Conservation (phyloP, 1,140 invertebrate genomes). For the Halotydeus destructor region DNA sequence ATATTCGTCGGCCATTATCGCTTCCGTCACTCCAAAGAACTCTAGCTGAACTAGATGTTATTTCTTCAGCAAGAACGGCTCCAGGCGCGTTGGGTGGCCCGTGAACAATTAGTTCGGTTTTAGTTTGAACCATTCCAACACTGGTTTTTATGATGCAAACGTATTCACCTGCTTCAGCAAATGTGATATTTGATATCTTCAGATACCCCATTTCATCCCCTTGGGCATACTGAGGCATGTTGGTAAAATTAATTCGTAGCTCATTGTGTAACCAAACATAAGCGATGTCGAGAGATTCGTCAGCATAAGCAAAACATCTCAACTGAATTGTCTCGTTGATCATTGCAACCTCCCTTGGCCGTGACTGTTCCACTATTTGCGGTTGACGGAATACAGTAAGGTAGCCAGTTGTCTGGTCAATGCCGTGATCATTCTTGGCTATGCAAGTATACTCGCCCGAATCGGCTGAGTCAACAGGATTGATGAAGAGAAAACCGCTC, state of each 20-base stretch:
- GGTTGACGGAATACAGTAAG: slow-evolving; percentile 37
- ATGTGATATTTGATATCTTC: slow-evolving; percentile 54
- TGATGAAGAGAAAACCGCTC: slow-evolving; percentile 63
- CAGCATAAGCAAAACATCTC: slow-evolving; percentile 53
- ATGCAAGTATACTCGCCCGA: slow-evolving; percentile 70
- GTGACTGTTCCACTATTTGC: slow-evolving; percentile 41
- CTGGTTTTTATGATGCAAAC: slow-evolving; percentile 69
- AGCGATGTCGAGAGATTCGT: slow-evolving; percentile 59
- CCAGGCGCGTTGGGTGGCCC: slow-evolving; percentile 27
- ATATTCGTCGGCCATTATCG: slow-evolving; percentile 50
- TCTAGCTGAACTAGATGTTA: slow-evolving; percentile 47
- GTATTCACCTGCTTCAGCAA: slow-evolving; percentile 65
- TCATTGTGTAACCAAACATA: slow-evolving; percentile 79
- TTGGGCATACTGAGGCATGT: slow-evolving; percentile 18
- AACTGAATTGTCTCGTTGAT: slow-evolving; percentile 47
- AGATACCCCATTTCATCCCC: slow-evolving; percentile 38
- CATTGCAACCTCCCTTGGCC: slow-evolving; percentile 37
- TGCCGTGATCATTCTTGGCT: slow-evolving; percentile 53
- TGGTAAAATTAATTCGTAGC: slow-evolving; percentile 35
- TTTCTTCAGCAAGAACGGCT: slow-evolving; percentile 36
- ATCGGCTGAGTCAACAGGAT: slow-evolving; percentile 61
- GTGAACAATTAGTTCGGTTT: slow-evolving; percentile 41
- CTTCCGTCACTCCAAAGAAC: slow-evolving; percentile 76
- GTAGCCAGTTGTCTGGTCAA: slow-evolving; percentile 50
- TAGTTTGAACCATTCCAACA: slow-evolving; percentile 50